Evolutionary conservation across 2,888 invertebrate species (phyloP).

Genomic region (Crossocerus cetratus): DNA sequence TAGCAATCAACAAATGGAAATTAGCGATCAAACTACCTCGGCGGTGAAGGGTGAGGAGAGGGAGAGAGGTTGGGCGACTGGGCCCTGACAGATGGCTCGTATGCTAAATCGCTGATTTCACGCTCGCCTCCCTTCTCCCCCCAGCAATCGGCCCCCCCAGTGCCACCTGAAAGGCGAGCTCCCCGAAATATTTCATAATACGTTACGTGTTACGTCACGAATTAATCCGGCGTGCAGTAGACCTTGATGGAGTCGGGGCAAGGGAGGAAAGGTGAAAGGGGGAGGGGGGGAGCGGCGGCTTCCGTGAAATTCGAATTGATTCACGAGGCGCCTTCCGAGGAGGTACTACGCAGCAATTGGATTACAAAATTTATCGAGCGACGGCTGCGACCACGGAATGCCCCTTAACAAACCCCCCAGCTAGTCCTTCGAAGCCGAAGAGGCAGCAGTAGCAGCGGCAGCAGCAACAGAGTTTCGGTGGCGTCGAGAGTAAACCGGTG

Average conservation of each 20-base stretch:
- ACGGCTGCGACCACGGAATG: constrained; percentile 37
- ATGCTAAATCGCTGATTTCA: constrained; percentile 3
- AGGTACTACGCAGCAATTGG: constrained; percentile 29
- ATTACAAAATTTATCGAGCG: constrained; percentile 43
- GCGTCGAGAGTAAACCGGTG: constrained; percentile 45
- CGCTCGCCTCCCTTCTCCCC: background rate
- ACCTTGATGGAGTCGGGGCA: constrained; percentile 26
- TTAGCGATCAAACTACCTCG: background rate
- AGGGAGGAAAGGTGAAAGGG: background rate
- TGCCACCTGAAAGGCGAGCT: too few species aligned
- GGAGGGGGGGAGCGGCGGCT: background rate
- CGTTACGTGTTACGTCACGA: constrained; percentile 4
- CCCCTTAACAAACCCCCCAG: constrained; percentile 46
- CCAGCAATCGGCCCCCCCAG: too few species aligned
- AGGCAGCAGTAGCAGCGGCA: constrained; percentile 14
- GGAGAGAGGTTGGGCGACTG: background rate
- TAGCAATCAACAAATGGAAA: constrained; percentile 32
- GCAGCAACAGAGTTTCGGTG: background rate
- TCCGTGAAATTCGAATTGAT: constrained; percentile 42
- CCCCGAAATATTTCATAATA: background rate
- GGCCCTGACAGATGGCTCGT: background rate
- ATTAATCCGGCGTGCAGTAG: constrained; percentile 22
- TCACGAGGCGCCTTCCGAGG: constrained; percentile 32
- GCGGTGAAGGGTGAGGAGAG: background rate
- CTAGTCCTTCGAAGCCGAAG: constrained; percentile 35